Evolutionary conservation across 1,140 invertebrate genomes (phyloP).

Genomic region (Macrobrachium nipponense): DNA sequence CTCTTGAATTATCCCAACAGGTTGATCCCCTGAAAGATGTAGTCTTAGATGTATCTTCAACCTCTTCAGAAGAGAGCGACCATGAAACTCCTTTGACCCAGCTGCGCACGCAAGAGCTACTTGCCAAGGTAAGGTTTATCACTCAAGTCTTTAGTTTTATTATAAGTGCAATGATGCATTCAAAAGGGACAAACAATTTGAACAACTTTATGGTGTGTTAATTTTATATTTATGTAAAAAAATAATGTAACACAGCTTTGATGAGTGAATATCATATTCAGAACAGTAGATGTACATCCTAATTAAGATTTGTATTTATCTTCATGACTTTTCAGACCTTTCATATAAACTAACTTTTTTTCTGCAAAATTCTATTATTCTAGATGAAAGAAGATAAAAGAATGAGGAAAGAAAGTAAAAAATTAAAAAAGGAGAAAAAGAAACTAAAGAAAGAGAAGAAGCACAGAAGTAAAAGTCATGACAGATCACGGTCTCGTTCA

Average conservation of each 20-base stretch:
- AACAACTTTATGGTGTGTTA: neutral
- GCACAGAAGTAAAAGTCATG: too few species aligned
- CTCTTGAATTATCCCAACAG: slow-evolving; percentile 6
- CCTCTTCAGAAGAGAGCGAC: slow-evolving; percentile 86
- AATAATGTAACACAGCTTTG: too few species aligned
- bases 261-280: too few species aligned
- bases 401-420: neutral
- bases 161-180: neutral
- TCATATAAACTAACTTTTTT: neutral
- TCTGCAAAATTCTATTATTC: neutral
- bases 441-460: neutral
- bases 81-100: slow-evolving; percentile 86
- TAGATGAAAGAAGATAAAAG: slow-evolving; percentile 6
- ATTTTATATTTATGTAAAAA: too few species aligned
- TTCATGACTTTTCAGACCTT: neutral
- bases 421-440: neutral
- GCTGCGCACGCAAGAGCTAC: slow-evolving; percentile 81
- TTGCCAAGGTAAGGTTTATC: slow-evolving; percentile 43
- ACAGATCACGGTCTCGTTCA: too few species aligned
- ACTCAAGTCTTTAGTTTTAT: too few species aligned
- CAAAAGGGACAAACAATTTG: neutral
- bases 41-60: slow-evolving; percentile 94
- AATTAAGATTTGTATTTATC: neutral
- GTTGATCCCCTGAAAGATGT: slow-evolving; percentile 76
- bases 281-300: neutral